Conservation (phyloP, 1,140 invertebrate genomes). For the Zaprionus lachaisei region DNA sequence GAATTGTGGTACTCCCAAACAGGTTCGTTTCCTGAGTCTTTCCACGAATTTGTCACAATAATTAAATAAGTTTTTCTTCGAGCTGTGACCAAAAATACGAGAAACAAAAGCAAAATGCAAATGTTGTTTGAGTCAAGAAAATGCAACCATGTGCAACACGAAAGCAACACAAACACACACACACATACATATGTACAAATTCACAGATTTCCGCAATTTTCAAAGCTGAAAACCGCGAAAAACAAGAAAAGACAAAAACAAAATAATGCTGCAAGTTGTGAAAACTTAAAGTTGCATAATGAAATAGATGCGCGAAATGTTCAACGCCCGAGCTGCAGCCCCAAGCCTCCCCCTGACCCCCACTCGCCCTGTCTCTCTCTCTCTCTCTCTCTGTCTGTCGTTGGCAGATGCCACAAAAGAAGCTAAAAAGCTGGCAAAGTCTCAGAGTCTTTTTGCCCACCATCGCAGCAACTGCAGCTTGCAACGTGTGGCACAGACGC, state of each 20-base stretch:
- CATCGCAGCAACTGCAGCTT: conserved; percentile 1
- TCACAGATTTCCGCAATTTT: conserved; percentile 77
- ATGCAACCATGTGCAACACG: conserved; percentile 69
- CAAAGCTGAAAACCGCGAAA: conserved; percentile 61
- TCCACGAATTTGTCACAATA: conserved; percentile 65
- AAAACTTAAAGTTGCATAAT: conserved; percentile 76
- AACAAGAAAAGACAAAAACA: conserved; percentile 4
- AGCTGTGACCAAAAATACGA: conserved; percentile 42
- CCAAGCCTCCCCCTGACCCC: background rate
- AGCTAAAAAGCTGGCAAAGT: conserved; percentile 63
- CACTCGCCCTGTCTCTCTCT: background rate
- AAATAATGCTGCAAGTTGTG: conserved; percentile 44
- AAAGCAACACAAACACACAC: conserved; percentile 26
- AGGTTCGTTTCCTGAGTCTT: conserved; percentile 79
- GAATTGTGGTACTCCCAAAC: conserved; percentile 23
- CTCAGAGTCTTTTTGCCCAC: conserved; percentile 35
- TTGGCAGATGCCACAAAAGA: conserved; percentile 69
- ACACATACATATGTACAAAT: conserved; percentile 35
- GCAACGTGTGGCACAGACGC: conserved; percentile 46
- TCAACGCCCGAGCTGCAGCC: conserved; percentile 55
- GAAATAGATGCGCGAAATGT: conserved; percentile 81
- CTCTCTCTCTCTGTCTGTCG: background rate
- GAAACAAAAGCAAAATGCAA: conserved; percentile 63
- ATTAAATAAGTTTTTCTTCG: conserved; percentile 60
- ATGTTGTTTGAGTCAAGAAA: conserved; percentile 62